Evolutionary conservation across 2,113 vertebrate genomes (phyloP).

Genomic region (Microcebus jonahi): DNA sequence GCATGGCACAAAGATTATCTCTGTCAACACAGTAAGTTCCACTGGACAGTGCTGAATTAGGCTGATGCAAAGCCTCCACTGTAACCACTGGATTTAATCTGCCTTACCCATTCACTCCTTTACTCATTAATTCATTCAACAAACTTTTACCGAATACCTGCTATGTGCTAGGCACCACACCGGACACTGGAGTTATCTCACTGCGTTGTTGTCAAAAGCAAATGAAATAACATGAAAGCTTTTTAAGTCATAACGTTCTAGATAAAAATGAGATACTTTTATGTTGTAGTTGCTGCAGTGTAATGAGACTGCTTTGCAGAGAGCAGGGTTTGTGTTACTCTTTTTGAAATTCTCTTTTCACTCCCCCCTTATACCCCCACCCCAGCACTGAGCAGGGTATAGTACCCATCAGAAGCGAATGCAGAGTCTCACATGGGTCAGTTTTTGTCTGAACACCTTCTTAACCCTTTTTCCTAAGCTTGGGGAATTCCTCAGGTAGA

Average conservation of each 20-base stretch:
- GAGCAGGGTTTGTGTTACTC: not conserved
- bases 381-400: not conserved
- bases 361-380: fast-evolving
- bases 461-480: not conserved
- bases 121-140: not conserved
- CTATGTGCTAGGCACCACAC: not conserved
- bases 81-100: not conserved
- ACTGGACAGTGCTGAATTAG: not conserved
- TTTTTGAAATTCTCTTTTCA: not conserved
- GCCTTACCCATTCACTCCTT: not conserved
- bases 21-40: not conserved
- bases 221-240: not conserved
- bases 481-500: not conserved
- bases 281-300: too few species aligned
- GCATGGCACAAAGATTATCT: not conserved
- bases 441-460: not conserved
- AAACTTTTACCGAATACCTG: not conserved
- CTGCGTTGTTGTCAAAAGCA: not conserved
- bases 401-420: not conserved
- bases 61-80: not conserved
- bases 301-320: not conserved
- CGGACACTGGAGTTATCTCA: not conserved
- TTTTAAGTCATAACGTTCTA: not conserved
- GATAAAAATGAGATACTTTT: not conserved
- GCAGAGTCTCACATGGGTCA: not conserved